Conservation (phyloP, 2,888 invertebrate genomes). For the Caenorhabditis sp. region DNA sequence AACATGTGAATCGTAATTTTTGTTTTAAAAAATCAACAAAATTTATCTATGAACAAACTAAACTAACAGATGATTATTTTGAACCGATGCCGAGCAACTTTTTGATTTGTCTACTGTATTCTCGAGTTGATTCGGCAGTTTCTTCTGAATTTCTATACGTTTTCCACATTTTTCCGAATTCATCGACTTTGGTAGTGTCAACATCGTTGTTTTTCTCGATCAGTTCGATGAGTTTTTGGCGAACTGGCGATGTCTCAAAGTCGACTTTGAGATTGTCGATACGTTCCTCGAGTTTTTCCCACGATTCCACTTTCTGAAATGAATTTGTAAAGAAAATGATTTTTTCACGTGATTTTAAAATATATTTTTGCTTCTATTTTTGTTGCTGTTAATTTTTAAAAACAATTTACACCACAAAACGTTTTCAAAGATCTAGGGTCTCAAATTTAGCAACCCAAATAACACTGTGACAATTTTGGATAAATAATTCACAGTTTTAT, state of each 20-base stretch:
- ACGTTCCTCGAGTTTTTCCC: conserved; percentile 54
- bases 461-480: no score
- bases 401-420: no score
- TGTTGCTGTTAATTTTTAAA: no score
- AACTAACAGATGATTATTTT: not conserved
- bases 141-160: conserved; percentile 55
- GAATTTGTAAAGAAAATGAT: not conserved
- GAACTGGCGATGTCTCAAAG: conserved; percentile 49
- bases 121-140: conserved; percentile 43
- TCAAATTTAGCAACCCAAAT: no score
- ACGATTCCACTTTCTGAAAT: conserved; percentile 57
- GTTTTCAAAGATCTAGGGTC: no score
- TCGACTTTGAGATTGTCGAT: conserved; percentile 46
- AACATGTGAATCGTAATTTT: not conserved
- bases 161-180: conserved; percentile 55
- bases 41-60: not conserved
- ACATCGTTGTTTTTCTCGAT: conserved; percentile 8
- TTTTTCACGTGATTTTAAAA: no score
- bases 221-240: conserved; percentile 35
- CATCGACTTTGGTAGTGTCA: conserved; percentile 12
- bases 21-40: not conserved
- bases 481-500: no score
- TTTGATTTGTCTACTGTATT: conserved; percentile 45
- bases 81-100: conserved; percentile 30
- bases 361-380: no score